Conservation (phyloP, 35 echinoderm and acorn worm species). For the Amphiura filiformis region DNA sequence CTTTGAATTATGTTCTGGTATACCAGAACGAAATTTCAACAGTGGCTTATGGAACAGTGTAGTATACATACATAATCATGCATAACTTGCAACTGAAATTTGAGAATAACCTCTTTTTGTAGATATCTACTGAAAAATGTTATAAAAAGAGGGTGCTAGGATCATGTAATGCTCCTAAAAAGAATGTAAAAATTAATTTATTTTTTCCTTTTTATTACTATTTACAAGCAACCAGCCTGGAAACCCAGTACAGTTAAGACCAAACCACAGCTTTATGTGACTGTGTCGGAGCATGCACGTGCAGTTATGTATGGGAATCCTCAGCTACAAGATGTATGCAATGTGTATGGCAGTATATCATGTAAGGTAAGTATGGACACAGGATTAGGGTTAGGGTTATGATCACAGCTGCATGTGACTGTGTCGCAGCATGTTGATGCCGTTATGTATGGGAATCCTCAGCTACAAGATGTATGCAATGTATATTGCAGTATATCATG, state of each 20-base stretch:
- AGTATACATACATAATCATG: too few relatives aligned
- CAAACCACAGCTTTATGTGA: slow-evolving; percentile 69
- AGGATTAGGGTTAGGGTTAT: neutral
- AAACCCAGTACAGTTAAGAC: slow-evolving; percentile 63
- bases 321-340: slow-evolving; percentile 68
- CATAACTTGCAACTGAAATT: too few relatives aligned
- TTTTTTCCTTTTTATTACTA: too few relatives aligned
- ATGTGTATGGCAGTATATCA: slow-evolving; percentile 69
- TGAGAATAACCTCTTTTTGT: too few relatives aligned
- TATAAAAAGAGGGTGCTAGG: too few relatives aligned
- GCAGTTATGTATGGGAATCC: slow-evolving; percentile 76
- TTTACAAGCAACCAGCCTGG: slow-evolving; percentile 85
- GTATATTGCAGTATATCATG: slow-evolving; percentile 77
- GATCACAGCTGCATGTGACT: slow-evolving; percentile 55
- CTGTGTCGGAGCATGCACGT: slow-evolving; percentile 66
- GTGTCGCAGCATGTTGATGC: slow-evolving; percentile 74
- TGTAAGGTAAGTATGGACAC: slow-evolving; percentile 65
- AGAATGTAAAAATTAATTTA: too few relatives aligned
- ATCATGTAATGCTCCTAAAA: too few relatives aligned
- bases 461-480: slow-evolving; percentile 67
- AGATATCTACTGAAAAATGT: too few relatives aligned
- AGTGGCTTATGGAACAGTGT: too few relatives aligned
- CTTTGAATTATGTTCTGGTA: too few relatives aligned
- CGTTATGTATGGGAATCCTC: slow-evolving; percentile 68
- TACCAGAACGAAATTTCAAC: too few relatives aligned